Evolutionary conservation across 1,140 invertebrate genomes (phyloP).

Genomic region (Centruroides vittatus): DNA sequence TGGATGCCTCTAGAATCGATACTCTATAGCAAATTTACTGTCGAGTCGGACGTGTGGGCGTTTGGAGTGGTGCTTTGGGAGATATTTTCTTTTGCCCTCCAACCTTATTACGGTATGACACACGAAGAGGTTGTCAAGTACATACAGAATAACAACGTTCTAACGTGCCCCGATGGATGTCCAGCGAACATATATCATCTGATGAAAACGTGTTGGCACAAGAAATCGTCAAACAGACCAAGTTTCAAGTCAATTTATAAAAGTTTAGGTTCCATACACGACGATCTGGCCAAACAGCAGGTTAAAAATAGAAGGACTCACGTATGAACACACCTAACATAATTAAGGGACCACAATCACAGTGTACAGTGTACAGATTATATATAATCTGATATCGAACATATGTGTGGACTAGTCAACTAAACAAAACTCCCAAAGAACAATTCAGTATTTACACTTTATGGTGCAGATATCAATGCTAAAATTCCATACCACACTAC

Average conservation of each 20-base stretch:
- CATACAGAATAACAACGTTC: constrained; percentile 76
- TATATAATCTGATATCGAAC: too few relatives aligned
- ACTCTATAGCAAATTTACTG: constrained; percentile 81
- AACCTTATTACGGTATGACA: constrained; percentile 88
- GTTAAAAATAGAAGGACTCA: constrained; percentile 11
- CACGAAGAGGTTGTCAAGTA: constrained; percentile 89
- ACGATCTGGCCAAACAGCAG: constrained; percentile 15
- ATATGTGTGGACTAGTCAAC: too few relatives aligned
- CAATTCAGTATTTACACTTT: too few relatives aligned
- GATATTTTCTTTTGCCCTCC: constrained; percentile 82
- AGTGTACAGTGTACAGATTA: too few relatives aligned
- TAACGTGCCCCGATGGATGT: constrained; percentile 76
- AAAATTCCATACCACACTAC: too few relatives aligned
- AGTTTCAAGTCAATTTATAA: constrained; percentile 44
- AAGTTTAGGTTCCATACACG: constrained; percentile 14
- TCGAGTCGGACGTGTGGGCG: constrained; percentile 87
- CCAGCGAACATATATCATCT: constrained; percentile 78
- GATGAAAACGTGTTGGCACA: constrained; percentile 86
- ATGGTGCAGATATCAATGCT: too few relatives aligned
- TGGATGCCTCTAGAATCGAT: constrained; percentile 96
- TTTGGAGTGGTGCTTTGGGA: constrained; percentile 89
- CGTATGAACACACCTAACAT: neutral
- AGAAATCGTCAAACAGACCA: constrained; percentile 64
- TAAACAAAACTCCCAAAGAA: too few relatives aligned
- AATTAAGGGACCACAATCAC: too few relatives aligned